Evolutionary conservation across 2,888 invertebrate species (phyloP), one percentile per base, ranked within the genome.

Genomic region (Pheosia tremula): DNA sequence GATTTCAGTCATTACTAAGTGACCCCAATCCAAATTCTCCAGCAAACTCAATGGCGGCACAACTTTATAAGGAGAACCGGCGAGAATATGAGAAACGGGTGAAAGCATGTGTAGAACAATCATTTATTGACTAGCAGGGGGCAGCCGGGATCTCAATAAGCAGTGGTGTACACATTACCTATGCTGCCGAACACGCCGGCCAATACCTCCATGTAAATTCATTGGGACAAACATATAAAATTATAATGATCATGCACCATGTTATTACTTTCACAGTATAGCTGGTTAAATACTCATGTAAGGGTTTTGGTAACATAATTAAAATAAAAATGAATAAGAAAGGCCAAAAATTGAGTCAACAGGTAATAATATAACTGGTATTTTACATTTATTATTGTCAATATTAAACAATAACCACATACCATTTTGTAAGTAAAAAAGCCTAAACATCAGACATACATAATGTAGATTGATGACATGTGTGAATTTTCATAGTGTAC

Each of bases 1-100:
- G 80, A 81, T 96, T 97, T 85, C 96, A 99, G 98, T 99, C 99
- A 85, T 95, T 99, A 94, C 95, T 99, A 94, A 99, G 99, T 96
- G 99, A 99, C 95, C 99, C 99, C 71, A 99, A 99, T 94, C 99
- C 99, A 77, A 99, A 99, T 95, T 99, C 99, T 79, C 99, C 99
- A 84, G 99, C 99, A 80, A 99, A 99, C 94, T 99, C 98, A 80
- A 97, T 98, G 96, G 99, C 99, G 85, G 99, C 99, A 78, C 99
- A 99, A 94, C 96, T 99, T 85, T 99, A 99, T 95, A 99, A 99
- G 95, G 99, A 99, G 94, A 99, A 99, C 93, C 96, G 99, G 84
- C 96, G 99, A 85, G 99, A 99, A 95, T 99, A 99, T 93, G 99
- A 99, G 95, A 99, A 99, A 95, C 96, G 98, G 95, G 99, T 99